Base-by-base conservation (phyloP, 1,140 invertebrate genomes). In the Chrysoperla carnea region DNA sequence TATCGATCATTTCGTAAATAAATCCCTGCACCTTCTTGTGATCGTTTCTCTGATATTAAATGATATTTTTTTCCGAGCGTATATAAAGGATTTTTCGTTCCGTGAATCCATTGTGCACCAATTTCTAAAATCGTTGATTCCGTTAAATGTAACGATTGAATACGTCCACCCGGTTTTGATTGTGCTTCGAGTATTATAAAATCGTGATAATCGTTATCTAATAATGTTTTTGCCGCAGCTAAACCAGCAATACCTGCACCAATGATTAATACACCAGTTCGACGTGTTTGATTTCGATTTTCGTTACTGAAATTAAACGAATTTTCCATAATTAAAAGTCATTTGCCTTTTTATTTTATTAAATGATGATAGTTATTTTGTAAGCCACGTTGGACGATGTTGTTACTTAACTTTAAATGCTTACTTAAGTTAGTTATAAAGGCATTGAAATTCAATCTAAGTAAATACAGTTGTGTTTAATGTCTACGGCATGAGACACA, bases 21-120 rank as follows among this genome's bases (percentile, higher is more conserved):
- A 17, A 59, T 39, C 44, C 73, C 74, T 46, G 62, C 50, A 9
- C 67, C 73, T 55, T 76, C 73, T 36, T 54, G 52, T 1, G 65
- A 69, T 38, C 53, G 47, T 35, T 51, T 44, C n/a, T 57, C 47
- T 7, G 64, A 62, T 2, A 77, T 29, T 6, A 72, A 52, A 29
- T 61, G 47, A 40, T 63, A 42, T 44, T 63, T 39, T 36, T 56
- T 41, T 9, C 66, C 60, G 39, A 73, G 55, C 42, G 68, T 39
- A 50, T 66, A 69, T 4, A 82, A 54, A 12, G 54, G 45, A 59
- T 76, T 75, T 38, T 73, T 56, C 46, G 72, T 62, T 4, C 80
- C 80, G 47, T 84, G 81, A 17, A 84, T 61, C 75, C 80, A 85
- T 56, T 84, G 81, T 7, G 81, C 81, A 9, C 82, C 81, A 8